Percentiles rank a stretch among this genome's conserved stretches.
These are phyloP conservation scores for Ruditapes philippinarum DNA, from an alignment of 1,140 invertebrate species.

Conservation along the genomic window DNA sequence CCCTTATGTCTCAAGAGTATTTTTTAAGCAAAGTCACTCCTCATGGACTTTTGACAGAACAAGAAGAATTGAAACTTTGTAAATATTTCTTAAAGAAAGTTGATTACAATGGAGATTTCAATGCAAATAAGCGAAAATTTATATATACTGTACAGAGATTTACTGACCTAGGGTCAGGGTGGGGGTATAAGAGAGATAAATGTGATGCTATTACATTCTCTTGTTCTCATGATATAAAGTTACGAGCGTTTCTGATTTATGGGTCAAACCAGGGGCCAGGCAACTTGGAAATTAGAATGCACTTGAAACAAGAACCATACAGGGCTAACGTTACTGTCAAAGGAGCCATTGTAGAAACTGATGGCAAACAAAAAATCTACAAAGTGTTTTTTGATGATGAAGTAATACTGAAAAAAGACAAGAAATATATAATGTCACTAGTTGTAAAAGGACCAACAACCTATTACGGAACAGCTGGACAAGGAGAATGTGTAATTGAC, in stretches of 20 bases:
- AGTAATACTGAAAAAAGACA: background rate
- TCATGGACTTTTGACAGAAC: background rate
- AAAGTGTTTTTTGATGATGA: conserved; percentile 35
- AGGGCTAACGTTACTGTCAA: conserved; percentile 5
- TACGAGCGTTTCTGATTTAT: conserved; percentile 40
- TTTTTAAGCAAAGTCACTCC: conserved; percentile 41
- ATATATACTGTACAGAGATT: conserved; percentile 26
- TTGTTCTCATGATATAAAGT: conserved; percentile 32
- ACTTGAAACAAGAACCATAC: conserved; percentile 16
- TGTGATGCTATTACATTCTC: conserved; percentile 45
- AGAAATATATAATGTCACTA: conserved; percentile 9
- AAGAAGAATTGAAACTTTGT: conserved; percentile 27
- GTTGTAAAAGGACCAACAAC: conserved; percentile 28
- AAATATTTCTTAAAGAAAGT: conserved; percentile 24
- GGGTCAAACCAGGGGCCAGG: conserved; percentile 41
- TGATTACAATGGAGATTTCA: background rate
- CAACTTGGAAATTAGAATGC: background rate
- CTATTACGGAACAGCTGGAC: conserved; percentile 34
- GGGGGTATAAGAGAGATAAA: conserved; percentile 59
- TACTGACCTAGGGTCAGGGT: background rate
- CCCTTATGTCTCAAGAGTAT: conserved; percentile 62
- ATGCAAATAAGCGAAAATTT: background rate
- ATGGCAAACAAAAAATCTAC: conserved; percentile 56
- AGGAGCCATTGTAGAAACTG: conserved; percentile 12
- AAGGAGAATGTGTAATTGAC: background rate